Evolutionary conservation across 2,113 vertebrate species (phyloP), one percentile per base, ranked within the genome.

Genomic region (Lophius piscatorius): DNA sequence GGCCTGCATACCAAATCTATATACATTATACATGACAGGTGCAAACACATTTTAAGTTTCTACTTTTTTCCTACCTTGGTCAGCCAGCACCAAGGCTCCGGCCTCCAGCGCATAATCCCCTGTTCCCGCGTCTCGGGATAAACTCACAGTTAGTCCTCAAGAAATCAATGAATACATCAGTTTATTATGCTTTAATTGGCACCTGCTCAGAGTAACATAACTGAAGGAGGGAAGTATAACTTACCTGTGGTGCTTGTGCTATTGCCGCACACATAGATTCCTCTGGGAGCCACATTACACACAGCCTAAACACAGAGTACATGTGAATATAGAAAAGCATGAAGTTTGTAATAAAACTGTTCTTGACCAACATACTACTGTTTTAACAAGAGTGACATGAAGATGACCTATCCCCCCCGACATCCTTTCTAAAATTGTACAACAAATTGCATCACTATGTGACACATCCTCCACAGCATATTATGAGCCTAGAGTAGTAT

Each of bases 191-290:
- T 10, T 10, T 9, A 3, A 18, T 10, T 10, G 4, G 33, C 14
- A 40, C 14, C 3, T 17, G 6, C 2, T 18, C 18, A 20, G 20
- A 6, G 13, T 6, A 14, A 14, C 9, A 22, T 11, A 1, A 61
- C 20, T 33, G 3, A n/a, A 1, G 14, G 1, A 28, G 34, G 28
- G 26, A 2, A 10, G 4, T n/a, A 22, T 7, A 13, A 12, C 2
- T 35, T 70, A 86, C 88, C 88, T 76, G 97, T 93, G 20, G 93
- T 93, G 55, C 95, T 99, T 3, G 95, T 95, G n/a, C 95, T 97
- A 68, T 98, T 99, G 6, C 97, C 97, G 80, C 97, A 99, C 5
- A 99, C 95, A 49, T 99, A 99, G 22, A 99, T 95, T 8, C 97
- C 97, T 35, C 97, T 94, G 2, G 97, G 97, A 51, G 97, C 97